Conservation (phyloP, 2,888 invertebrate genomes). For the Didymodactylos carnosus region DNA sequence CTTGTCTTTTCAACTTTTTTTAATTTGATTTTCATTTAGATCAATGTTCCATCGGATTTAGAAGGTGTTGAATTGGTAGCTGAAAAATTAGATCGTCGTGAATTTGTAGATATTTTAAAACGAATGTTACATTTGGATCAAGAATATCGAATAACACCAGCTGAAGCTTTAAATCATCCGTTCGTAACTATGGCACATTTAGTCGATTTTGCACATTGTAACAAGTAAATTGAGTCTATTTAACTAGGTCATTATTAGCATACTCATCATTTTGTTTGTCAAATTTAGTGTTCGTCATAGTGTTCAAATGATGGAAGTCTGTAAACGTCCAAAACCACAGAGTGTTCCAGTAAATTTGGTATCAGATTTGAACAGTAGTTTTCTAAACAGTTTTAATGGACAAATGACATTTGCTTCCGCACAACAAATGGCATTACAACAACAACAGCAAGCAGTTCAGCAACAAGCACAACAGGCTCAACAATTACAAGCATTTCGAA, state of each 20-base stretch:
- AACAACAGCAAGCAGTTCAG: too few relatives aligned
- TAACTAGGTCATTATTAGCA: neutral
- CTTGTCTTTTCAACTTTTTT: too few relatives aligned
- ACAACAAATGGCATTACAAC: too few relatives aligned
- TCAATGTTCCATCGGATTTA: slow-evolving; percentile 57
- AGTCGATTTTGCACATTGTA: slow-evolving; percentile 12
- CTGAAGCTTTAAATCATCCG: slow-evolving; percentile 1
- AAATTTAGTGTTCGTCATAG: slow-evolving; percentile 4
- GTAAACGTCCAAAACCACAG: too few relatives aligned
- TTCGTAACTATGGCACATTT: slow-evolving; percentile 15
- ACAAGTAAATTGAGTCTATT: neutral
- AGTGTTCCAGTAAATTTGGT: too few relatives aligned
- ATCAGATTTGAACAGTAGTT: too few relatives aligned
- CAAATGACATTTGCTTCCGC: too few relatives aligned
- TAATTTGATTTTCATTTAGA: too few relatives aligned
- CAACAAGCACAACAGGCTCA: too few relatives aligned
- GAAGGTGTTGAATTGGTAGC: slow-evolving; percentile 86
- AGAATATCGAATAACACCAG: slow-evolving; percentile 8
- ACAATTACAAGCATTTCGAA: too few relatives aligned
- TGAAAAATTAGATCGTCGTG: slow-evolving; percentile 84
- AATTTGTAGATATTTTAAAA: slow-evolving; percentile 90
- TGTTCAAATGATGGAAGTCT: slow-evolving; percentile 15
- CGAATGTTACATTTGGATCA: slow-evolving; percentile 88
- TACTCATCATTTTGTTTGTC: neutral
- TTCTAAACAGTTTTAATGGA: too few relatives aligned